Conservation (phyloP, 1,140 invertebrate genomes). For the Meloidogyne chitwoodi region DNA sequence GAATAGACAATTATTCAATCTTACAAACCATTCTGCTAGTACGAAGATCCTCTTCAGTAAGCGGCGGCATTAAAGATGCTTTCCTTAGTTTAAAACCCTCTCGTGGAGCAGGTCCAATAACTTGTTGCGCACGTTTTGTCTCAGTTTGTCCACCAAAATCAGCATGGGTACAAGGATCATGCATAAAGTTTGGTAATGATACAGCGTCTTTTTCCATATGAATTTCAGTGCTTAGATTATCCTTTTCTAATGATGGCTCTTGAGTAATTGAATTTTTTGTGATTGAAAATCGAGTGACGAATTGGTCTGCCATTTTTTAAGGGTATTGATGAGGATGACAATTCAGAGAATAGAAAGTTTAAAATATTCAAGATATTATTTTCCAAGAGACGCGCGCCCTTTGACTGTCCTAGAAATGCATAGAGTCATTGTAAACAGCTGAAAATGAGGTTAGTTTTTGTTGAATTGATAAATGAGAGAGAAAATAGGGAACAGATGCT, state of each 20-base stretch:
- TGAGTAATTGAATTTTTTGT: not conserved
- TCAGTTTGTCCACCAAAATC: not conserved
- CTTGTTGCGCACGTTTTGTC: not conserved
- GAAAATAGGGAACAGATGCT: not conserved
- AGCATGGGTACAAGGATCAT: conserved; percentile 13
- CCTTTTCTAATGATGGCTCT: not conserved
- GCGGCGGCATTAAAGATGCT: conserved; percentile 41
- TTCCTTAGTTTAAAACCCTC: conserved; percentile 25
- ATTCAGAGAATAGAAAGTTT: not conserved
- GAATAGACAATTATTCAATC: not conserved
- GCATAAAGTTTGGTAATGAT: conserved; percentile 20
- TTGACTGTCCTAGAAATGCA: not conserved
- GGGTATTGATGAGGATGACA: not conserved
- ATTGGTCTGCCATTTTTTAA: not conserved
- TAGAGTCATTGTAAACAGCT: not conserved
- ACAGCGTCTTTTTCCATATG: not conserved
- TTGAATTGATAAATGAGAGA: not conserved
- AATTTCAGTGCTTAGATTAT: not conserved
- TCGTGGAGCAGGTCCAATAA: not conserved
- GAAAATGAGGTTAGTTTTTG: not conserved
- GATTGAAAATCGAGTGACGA: not conserved
- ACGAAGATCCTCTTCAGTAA: conserved; percentile 42
- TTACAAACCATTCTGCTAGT: not conserved
- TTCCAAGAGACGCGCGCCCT: not conserved
- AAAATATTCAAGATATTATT: not conserved